Conservation (phyloP, 2,113 vertebrate species). For the Dissostichus mawsoni region DNA sequence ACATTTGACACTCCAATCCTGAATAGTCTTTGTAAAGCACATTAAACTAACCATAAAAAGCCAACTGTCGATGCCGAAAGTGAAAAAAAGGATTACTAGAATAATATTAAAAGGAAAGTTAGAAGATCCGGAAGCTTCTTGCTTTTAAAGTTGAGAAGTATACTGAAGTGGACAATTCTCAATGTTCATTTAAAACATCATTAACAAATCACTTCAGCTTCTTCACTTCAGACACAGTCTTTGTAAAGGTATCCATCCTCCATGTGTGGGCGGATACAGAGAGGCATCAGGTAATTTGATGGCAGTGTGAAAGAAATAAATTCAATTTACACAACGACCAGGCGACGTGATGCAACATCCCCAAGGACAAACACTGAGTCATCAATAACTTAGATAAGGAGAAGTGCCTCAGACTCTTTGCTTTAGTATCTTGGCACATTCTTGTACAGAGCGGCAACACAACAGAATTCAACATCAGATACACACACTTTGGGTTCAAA, state of each 20-base stretch:
- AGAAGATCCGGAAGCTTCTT: not conserved
- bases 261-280: constrained; percentile 33
- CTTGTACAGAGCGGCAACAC: constrained; percentile 8
- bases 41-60: not conserved
- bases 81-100: not conserved
- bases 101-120: not conserved
- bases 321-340: constrained; percentile 68
- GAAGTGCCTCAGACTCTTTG: constrained; percentile 26
- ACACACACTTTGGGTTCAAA: not conserved
- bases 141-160: not conserved
- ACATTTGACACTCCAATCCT: not conserved
- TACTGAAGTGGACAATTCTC: constrained; percentile 2
- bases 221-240: constrained; percentile 21
- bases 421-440: constrained; percentile 32
- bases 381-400: constrained; percentile 66
- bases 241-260: constrained; percentile 28
- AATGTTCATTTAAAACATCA: not conserved
- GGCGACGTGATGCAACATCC: constrained; percentile 45
- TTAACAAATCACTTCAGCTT: constrained; percentile 1
- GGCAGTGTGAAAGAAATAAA: constrained; percentile 58
- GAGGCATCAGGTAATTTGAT: constrained; percentile 58
- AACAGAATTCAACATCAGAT: not conserved
- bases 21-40: constrained; percentile 4
- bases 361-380: constrained; percentile 75
- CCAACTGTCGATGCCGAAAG: not conserved